phyloP scores from a whole-genome alignment of 2,888 invertebrate genomes.

The Agrotis segetum region DNA sequence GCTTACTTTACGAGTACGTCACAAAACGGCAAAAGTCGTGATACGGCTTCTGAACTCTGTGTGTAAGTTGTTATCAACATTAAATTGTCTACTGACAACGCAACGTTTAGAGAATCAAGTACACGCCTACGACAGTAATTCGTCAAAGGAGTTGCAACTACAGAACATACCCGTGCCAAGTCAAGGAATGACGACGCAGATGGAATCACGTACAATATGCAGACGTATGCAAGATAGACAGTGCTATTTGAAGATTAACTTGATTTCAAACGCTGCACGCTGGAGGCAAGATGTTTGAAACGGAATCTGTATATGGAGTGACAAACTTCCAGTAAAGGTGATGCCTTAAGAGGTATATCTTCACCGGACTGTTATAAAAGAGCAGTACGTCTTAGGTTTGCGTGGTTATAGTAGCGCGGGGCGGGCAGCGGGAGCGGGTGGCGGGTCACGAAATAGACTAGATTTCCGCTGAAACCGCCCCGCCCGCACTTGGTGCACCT shows the following conservation, averaged over 20 bases:
- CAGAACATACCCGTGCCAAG: not conserved
- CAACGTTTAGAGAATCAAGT: not conserved
- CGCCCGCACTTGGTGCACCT: too few relatives aligned
- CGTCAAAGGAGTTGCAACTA: conserved; percentile 13
- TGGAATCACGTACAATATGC: not conserved
- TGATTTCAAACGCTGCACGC: not conserved
- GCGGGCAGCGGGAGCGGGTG: too few relatives aligned
- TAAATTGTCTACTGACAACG: not conserved
- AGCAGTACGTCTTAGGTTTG: too few relatives aligned
- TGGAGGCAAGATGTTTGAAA: not conserved
- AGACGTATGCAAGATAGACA: not conserved
- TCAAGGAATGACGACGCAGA: not conserved
- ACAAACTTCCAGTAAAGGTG: not conserved
- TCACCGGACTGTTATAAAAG: too few relatives aligned
- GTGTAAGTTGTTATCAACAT: too few relatives aligned
- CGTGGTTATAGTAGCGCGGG: too few relatives aligned
- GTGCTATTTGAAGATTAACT: not conserved
- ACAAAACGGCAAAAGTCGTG: too few relatives aligned
- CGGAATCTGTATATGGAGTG: too few relatives aligned
- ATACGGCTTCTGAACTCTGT: too few relatives aligned
- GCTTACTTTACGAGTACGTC: too few relatives aligned
- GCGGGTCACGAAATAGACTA: too few relatives aligned
- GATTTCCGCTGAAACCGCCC: too few relatives aligned
- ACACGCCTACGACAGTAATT: not conserved
- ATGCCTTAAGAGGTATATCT: not conserved